A percentile compares a stretch with the other conserved stretches of the same genome.
Conservation (phyloP, 2,113 vertebrate genomes). For the Oryzias celebensis region DNA sequence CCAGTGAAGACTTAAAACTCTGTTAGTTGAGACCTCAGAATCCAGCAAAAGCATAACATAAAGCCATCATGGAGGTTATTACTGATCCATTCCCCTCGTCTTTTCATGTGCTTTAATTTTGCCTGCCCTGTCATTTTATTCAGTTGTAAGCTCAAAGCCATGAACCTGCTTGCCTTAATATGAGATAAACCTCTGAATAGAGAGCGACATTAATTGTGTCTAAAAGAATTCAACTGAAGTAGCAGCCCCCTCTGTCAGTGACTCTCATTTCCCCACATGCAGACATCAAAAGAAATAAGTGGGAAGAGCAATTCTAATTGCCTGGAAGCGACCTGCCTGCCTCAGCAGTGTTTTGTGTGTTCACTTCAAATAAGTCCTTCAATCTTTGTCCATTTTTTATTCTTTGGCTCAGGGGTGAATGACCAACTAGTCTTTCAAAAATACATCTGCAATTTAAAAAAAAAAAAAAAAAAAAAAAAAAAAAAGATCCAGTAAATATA, state of each 20-base stretch:
- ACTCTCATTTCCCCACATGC: slow-evolving; percentile 44
- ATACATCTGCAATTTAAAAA: slow-evolving; percentile 19
- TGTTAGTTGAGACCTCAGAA: neutral
- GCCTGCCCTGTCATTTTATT: slow-evolving; percentile 41
- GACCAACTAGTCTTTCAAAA: slow-evolving; percentile 44
- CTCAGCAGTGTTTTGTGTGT: slow-evolving; percentile 42
- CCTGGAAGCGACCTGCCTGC: slow-evolving; percentile 53
- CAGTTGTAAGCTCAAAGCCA: slow-evolving; percentile 44
- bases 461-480: neutral
- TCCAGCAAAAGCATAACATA: neutral
- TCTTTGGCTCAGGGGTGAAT: slow-evolving; percentile 54
- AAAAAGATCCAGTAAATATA: slow-evolving; percentile 5
- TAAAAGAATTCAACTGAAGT: slow-evolving; percentile 54
- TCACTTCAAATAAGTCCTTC: slow-evolving; percentile 49
- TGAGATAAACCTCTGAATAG: slow-evolving; percentile 54
- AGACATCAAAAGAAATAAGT: slow-evolving; percentile 65
- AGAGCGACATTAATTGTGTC: slow-evolving; percentile 47
- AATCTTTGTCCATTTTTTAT: slow-evolving; percentile 49
- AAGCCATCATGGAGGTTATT: slow-evolving; percentile 4
- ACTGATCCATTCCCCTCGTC: neutral
- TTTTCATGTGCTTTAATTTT: slow-evolving; percentile 16
- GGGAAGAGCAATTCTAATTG: slow-evolving; percentile 59
- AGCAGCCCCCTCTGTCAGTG: slow-evolving; percentile 41
- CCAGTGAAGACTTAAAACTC: slow-evolving; percentile 4
- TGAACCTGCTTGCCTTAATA: slow-evolving; percentile 40